Evolutionary conservation across 2,888 invertebrate genomes (phyloP), one percentile per base, ranked within the genome.

Genomic region (Hyposoter didymator): DNA sequence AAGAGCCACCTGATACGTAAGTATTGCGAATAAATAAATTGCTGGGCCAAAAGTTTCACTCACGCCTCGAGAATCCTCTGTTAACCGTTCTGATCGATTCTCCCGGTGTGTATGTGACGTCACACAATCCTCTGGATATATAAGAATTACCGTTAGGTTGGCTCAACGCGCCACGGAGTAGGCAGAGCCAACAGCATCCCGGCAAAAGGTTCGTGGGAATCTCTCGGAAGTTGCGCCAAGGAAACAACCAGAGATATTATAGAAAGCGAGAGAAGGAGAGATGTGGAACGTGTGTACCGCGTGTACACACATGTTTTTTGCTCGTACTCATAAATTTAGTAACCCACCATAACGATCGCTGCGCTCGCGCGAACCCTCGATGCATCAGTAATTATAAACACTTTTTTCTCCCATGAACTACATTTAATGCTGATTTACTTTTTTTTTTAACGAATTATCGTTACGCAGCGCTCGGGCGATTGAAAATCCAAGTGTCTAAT

Each of bases 111-210:
- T 39, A 39, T 10, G 39, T 82, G 84, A 84, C 84, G 81, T 84
- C 84, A 82, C 69, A 78, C 67, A 69, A 62, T 81, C 62, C 52
- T 81, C 74, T 12, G 84, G 84, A 84, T 69, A 64, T 14, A 59
- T 78, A 78, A 84, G 52, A 82, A 73, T 81, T 84, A 84, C 84
- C 84, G 84, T 84, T 84, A 84, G 74, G 35, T 78, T 84, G 74
- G 67, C 55, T 62, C 35, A 73, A 70, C 69, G 45, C 52, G 64
- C 39, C 8, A 6, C 39, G 62, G 62, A 70, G 72, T 45, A 67
- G 70, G 35, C 64, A 76, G 79, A 55, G 69, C 32, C 59, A 45
- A 43, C 72, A 52, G 62, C 72, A 45, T 22, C 35, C 35, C 39
- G 84, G 67, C 82, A 74, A 78, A 84, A 82, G 52, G 19, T 69